These are phyloP conservation scores for Tolmerus cingulatus DNA, from an alignment of 2,888 invertebrate species.

Conservation along the genomic window DNA sequence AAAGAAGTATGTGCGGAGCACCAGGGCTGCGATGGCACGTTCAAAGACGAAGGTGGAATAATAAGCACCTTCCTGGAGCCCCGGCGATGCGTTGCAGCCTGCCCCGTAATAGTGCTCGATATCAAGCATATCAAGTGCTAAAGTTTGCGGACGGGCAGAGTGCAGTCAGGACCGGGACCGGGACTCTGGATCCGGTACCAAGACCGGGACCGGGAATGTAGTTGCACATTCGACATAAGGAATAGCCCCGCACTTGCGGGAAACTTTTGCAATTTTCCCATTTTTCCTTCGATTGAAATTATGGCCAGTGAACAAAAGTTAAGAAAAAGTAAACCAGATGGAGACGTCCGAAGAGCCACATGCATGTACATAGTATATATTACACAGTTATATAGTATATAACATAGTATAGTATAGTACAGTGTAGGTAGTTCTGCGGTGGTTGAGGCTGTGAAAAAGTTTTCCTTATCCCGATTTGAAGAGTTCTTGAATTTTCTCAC, in stretches of 20 bases:
- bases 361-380: not conserved
- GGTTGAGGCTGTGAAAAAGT: not conserved
- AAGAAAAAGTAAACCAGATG: constrained; percentile 38
- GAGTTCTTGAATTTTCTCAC: constrained; percentile 25
- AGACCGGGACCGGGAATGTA: not conserved
- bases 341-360: constrained; percentile 1
- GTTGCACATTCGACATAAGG: constrained; percentile 27
- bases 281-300: constrained; percentile 43
- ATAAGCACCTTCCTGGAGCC: not conserved
- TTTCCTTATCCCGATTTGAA: constrained; percentile 34
- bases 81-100: not conserved
- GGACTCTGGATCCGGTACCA: not conserved
- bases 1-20: not conserved
- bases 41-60: constrained; percentile 8
- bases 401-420: not conserved
- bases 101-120: constrained; percentile 17
- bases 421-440: not conserved
- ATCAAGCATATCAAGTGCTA: constrained; percentile 28
- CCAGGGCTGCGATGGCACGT: not conserved
- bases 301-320: constrained; percentile 42
- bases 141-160: not conserved
- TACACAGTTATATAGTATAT: not conserved
- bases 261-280: constrained; percentile 45
- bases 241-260: constrained; percentile 26
- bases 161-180: not conserved